Base-by-base conservation (phyloP, 2,797 vertebrate species). In the Spatula clypeata region DNA sequence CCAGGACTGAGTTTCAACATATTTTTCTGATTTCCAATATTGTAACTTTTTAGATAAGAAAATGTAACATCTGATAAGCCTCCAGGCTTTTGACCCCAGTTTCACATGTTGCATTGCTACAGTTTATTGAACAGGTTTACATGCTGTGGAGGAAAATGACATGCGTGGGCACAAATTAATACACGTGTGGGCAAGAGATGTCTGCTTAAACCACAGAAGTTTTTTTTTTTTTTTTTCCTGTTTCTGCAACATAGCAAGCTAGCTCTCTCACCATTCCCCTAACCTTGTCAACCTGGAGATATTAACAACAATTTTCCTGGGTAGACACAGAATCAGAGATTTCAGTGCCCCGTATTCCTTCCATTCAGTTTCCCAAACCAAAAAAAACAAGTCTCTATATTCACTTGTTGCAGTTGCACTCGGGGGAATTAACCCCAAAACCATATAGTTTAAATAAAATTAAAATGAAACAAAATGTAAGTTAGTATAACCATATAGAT, bases 21-120 rank as follows among this genome's bases (percentile, higher is more conserved):
- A n/a, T 67, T 93, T 72, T 91, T 81, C 34, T 64, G 19, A 76
- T 85, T 91, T 89, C 32, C 86, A 83, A 70, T 53, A 76, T 5
- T 38, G 27, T 44, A 79, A 71, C 20, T 31, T 86, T 86, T 92
- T 45, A 79, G 45, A 34, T 21, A 72, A 0, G 29, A 71, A 82
- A 87, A 84, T 31, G 5, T 19, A 64, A 85, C 54, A 83, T 54
- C 65, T 77, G 61, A 65, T 85, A 85, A 71, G 7, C 32, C 40
- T 71, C 32, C 24, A 51, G 81, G 45, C 29, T 92, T 93, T 77
- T 88, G 65, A 89, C 32, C n/a, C 24, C 14, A 42, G n/a, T 91
- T 89, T 95, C 79, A 79, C 57, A 70, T n/a, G 13, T 70, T 73
- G 38, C 51, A 64, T 66, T 72, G 79, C 60, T 84, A 64, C n/a